Base-by-base conservation (phyloP, 1,140 invertebrate genomes). In the Dufourea novaeangliae region DNA sequence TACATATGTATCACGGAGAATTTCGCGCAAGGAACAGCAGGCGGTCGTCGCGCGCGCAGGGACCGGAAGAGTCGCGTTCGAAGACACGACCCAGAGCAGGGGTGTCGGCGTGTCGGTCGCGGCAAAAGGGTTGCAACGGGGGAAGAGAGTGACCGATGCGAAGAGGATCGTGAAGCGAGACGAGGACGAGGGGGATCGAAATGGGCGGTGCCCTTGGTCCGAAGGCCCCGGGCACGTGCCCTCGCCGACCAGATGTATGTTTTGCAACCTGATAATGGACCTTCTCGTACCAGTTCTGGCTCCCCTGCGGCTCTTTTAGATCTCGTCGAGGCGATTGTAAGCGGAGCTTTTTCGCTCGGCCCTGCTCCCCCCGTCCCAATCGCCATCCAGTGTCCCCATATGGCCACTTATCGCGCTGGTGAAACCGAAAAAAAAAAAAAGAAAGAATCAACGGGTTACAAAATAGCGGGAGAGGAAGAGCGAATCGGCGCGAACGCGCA, bases 221-320 rank as follows among this genome's bases (percentile, higher is more conserved):
- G 71, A 86, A 78, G 88, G 86, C 85, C 78, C 78, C 81, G 77
- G 87, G 88, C 87, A 89, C 89, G 87, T 86, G 88, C 88, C 86
- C 83, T 80, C 78, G 73, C 81, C 86, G 87, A 78, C 86, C 90
- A 91, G 90, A 91, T 91, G 91, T 90, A 90, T 91, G 90, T 91
- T 91, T 91, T 90, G 90, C 91, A 91, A 91, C 90, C 88, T 91
- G 91, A 92, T 92, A 91, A 92, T 91, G 89, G 89, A 90, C 84
- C 89, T 86, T 85, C 84, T 88, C 85, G 84, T 86, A 88, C 84
- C 86, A 84, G 82, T 83, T 84, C 72, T 80, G 80, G 88, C 88
- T 89, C 88, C 88, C 86, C 90, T 89, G 87, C 86, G 86, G 89
- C 90, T 89, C 90, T 90, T 90, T 91, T 88, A 91, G 88, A 91